phyloP scores from a whole-genome alignment of 2,888 invertebrate genomes.

The Conistra vaccinii region DNA sequence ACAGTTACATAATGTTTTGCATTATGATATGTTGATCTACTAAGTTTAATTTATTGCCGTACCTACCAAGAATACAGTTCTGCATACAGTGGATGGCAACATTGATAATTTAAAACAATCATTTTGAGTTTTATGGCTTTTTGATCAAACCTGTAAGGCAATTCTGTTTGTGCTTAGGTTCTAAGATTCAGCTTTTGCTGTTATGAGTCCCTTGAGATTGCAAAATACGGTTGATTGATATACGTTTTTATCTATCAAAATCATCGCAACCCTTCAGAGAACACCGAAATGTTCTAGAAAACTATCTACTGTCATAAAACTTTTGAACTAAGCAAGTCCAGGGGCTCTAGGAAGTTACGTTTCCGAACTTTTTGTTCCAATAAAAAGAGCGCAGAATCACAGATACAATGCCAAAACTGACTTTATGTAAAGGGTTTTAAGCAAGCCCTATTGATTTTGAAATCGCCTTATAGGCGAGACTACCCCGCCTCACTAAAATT shows the following conservation, averaged over 20 bases:
- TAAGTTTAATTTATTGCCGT: slow-evolving; percentile 1
- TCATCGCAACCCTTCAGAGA: slow-evolving; percentile 34
- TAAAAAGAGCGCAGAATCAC: neutral
- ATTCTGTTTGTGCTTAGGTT: neutral
- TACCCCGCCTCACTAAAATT: slow-evolving; percentile 32
- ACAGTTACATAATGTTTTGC: neutral
- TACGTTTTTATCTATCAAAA: neutral
- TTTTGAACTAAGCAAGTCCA: neutral
- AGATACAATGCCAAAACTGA: neutral
- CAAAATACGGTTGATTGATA: neutral
- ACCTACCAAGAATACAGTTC: neutral
- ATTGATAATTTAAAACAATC: neutral
- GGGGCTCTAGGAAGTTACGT: neutral
- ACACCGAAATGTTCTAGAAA: neutral
- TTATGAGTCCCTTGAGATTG: slow-evolving; percentile 17
- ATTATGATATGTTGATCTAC: neutral
- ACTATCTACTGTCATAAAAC: neutral
- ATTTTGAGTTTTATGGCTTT: slow-evolving; percentile 4
- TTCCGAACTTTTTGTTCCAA: neutral
- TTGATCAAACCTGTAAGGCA: neutral
- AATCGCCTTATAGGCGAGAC: slow-evolving; percentile 7
- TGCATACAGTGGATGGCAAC: neutral
- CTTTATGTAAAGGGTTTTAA: neutral
- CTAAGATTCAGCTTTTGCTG: neutral
- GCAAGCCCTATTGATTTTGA: neutral